A percentile compares a stretch with the other conserved stretches of the same genome.
Conservation (phyloP, 2,888 invertebrate species). For the Therioaphis trifolii region DNA sequence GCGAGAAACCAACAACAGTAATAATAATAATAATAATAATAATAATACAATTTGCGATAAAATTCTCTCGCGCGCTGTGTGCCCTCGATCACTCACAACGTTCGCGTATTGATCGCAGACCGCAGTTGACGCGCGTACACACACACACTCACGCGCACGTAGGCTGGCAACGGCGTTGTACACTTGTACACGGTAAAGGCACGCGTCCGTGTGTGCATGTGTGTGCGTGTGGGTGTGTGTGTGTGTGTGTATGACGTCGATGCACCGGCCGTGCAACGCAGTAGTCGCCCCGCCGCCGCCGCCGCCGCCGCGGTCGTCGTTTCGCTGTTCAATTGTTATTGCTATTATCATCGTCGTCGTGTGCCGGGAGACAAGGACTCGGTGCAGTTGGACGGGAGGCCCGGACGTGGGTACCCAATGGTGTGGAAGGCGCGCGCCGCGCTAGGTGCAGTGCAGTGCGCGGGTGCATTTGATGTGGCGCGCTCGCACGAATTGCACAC, state of each 20-base stretch:
- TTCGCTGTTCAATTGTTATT: background rate
- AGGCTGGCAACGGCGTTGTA: too few species aligned
- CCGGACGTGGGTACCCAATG: background rate
- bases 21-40: too few species aligned
- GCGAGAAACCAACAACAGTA: too few species aligned
- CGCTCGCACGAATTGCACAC: background rate
- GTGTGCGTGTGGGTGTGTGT: background rate
- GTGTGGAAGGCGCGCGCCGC: background rate
- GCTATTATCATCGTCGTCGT: too few species aligned
- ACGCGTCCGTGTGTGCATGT: background rate
- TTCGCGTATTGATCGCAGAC: too few species aligned
- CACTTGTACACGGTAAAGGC: background rate
- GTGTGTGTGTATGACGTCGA: background rate
- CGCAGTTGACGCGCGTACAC: too few species aligned
- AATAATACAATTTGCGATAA: too few species aligned
- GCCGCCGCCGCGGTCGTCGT: background rate
- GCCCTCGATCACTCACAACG: too few species aligned
- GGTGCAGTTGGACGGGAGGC: background rate
- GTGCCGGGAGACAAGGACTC: background rate
- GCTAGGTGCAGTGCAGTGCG: background rate
- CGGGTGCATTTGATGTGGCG: background rate
- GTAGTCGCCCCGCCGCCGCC: background rate
- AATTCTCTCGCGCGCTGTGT: too few species aligned
- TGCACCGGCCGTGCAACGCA: background rate
- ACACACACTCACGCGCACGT: too few species aligned